Percentiles rank a stretch among this genome's conserved stretches.
Conservation (phyloP, 2,888 invertebrate species). For the Argyresthia albistria region DNA sequence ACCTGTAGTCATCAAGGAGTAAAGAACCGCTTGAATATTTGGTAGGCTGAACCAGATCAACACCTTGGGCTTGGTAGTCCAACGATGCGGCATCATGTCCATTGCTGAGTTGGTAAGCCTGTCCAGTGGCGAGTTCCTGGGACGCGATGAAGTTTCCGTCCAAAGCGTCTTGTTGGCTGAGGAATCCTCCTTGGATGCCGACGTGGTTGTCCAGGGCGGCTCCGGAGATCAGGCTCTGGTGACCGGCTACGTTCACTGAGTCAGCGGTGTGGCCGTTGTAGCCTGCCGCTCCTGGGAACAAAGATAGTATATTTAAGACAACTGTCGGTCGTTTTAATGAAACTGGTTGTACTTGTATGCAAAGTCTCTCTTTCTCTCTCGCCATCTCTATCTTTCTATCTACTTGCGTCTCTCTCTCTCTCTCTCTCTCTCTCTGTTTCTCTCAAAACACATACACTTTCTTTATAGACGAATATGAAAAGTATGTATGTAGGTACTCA, state of each 20-base stretch:
- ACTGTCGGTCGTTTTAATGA: no score
- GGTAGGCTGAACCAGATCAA: slow-evolving; percentile 45
- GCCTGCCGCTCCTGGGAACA: slow-evolving; percentile 49
- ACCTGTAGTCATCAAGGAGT: slow-evolving; percentile 55
- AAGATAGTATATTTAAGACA: no score
- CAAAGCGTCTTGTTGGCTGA: slow-evolving; percentile 32
- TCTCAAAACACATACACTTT: no score
- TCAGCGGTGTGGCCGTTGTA: slow-evolving; percentile 62
- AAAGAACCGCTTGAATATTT: slow-evolving; percentile 51
- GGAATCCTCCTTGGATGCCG: slow-evolving; percentile 53
- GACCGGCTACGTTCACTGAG: slow-evolving; percentile 58
- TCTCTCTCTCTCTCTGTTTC: no score
- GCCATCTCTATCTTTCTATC: no score
- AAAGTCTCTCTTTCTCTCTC: no score
- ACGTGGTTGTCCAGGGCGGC: slow-evolving; percentile 55
- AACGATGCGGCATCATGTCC: slow-evolving; percentile 11
- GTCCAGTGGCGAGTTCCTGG: slow-evolving; percentile 30
- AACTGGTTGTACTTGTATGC: no score
- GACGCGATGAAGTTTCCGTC: slow-evolving; percentile 53
- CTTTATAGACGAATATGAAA: no score
- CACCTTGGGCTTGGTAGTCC: slow-evolving; percentile 16
- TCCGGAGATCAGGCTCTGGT: slow-evolving; percentile 58
- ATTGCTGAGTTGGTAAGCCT: slow-evolving; percentile 17
- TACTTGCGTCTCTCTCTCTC: no score
- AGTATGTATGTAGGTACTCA: no score